phyloP scores from a whole-genome alignment of 2,113 vertebrate species.

The Campylorhamphus procurvoides region DNA sequence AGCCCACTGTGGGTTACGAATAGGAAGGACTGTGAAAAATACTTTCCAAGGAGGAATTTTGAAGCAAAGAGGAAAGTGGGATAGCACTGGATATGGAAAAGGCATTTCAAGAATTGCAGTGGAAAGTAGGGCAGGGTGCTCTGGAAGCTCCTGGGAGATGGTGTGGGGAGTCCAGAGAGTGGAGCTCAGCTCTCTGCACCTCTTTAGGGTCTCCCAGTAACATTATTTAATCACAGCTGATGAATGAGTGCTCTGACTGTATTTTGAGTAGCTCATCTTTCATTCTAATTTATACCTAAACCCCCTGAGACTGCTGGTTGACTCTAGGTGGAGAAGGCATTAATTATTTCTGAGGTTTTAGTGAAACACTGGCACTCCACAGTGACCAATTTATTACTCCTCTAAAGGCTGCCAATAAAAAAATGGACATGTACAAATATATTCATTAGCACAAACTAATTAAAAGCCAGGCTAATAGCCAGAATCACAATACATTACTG shows the following conservation, averaged over 20 bases:
- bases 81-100: not conserved
- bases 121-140: not conserved
- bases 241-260: conserved; percentile 36
- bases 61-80: not conserved
- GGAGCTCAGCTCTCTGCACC: not conserved
- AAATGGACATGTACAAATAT: conserved; percentile 27
- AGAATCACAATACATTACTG: not conserved
- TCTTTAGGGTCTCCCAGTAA: not conserved
- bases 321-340: conserved; percentile 34
- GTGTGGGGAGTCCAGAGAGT: not conserved
- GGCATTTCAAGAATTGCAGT: not conserved
- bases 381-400: conserved; percentile 15
- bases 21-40: not conserved
- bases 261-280: conserved; percentile 48
- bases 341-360: conserved; percentile 43
- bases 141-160: not conserved
- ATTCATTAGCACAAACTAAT: conserved; percentile 53
- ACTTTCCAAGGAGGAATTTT: conserved; percentile 2
- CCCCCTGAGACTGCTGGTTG: not conserved
- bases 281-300: conserved; percentile 49
- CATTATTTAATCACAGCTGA: not conserved
- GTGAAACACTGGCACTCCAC: conserved; percentile 9
- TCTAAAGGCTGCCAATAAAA: conserved; percentile 31
- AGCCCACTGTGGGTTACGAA: not conserved
- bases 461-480: conserved; percentile 38